Evolutionary conservation across 2,797 vertebrate species (phyloP), one percentile per base, ranked within the genome.

Genomic region (Nyctibius grandis): DNA sequence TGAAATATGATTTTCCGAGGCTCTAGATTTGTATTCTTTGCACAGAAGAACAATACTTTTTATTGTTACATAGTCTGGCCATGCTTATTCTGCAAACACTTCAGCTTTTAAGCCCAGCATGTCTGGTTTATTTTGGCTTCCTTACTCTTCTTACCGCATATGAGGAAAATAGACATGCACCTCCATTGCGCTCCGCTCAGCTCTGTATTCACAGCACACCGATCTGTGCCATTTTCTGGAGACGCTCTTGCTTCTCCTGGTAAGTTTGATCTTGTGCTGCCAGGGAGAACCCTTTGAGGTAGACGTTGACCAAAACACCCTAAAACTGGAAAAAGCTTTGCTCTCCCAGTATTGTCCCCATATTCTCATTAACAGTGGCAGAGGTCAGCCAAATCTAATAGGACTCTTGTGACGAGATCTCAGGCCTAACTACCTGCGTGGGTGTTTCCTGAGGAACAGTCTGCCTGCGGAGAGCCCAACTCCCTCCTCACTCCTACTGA

Each of bases 51-150:
- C 34, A 88, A 45, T 67, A 53, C 22, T 70, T 94, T 88, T 63
- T 74, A 57, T 56, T 83, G 42, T 83, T 91, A 36, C n/a, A 15
- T 77, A 67, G 15, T 89, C 79, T 79, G 74, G 38, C 59, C 28
- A 33, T 74, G 42, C 45, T 83, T 36, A 82, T 96, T 92, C 72
- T 96, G 61, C 72, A 93, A 96, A 94, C 65, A 47, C 15, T 70
- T 80, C 18, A 68, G 59, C 29, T 91, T 88, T 91, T 83, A 78
- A 83, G 61, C 89, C 78, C 72, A 88, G 54, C 60, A 59, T 85
- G 69, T 78, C 82, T 96, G 29, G 57, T 93, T 94, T 96, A 51
- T 80, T 96, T 96, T 96, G 95, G 92, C 89, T 80, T 94, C 22
- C 28, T 74, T 67, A 67, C 60, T 69, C 38, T 64, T 85, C 95